Evolutionary conservation across 37 sponge, comb jelly and placozoan genomes (phyloP), one percentile per base, ranked within the genome.

Genomic region (Crambe crambe): DNA sequence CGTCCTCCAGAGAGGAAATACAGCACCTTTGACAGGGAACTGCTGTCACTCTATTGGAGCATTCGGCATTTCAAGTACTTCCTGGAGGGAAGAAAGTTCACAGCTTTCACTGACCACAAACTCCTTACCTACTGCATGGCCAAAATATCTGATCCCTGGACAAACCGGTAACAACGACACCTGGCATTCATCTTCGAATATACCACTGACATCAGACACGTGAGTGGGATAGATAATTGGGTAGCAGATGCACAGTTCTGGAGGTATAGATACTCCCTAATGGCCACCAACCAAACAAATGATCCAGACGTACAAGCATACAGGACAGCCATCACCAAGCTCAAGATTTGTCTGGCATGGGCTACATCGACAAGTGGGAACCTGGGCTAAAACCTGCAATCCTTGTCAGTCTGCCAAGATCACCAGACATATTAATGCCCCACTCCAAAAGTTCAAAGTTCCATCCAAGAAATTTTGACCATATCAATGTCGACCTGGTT

Each of bases 1-100:
- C 62, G 64, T 3, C 40, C 72, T 4, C 60, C 81, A 58, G 81
- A 80, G 72, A 80, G 2, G 40, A 69, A 70, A 40, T 80, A 80
- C 72, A 80, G 81, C n/a, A 59, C 81, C 51, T 80, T 80, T 70
- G 81, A 70, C 72, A 36, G 81, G 37, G 81, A 80, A 37, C 38
- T 80, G 29, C 81, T 80, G 4, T 70, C 71, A 4, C 38, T 80
- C 61, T 70, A 3, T 31, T n/a, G n/a, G n/a, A n/a, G 42, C 60
- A 47, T 70, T 22, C 57, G 72, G 15, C 71, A 70, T 27, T 80
- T 80, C 61, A 56, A 72, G 30, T 72, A 80, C 70, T 70, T 80
- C 40, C 56, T 80, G 31, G 81, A 80, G 59, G 81, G 81, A 30
- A 1, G 72, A 30, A 22, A 57, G 39, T 83, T 83, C 58, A 37